phyloP scores from a whole-genome alignment of 23 tunicate genomes.

The Phallusia fumigata region DNA sequence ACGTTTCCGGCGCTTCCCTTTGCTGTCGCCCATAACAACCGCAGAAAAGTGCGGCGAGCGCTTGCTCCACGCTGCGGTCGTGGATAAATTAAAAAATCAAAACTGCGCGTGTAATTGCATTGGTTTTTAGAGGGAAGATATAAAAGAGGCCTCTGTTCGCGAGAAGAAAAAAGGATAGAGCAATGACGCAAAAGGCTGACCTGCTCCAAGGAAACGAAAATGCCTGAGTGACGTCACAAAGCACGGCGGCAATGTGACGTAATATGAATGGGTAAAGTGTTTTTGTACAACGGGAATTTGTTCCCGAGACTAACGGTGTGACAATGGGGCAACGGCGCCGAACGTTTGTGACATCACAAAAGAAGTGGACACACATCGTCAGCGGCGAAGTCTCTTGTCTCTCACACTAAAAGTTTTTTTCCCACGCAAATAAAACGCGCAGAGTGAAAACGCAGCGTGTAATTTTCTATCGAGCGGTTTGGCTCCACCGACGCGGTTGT shows the following conservation, averaged over 20 bases:
- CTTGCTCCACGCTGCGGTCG: constrained; percentile 1
- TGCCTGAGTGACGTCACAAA: not conserved
- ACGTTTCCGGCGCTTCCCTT: constrained; percentile 4
- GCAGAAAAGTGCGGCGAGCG: too few species aligned
- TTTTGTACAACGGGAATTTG: too few species aligned
- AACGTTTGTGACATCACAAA: too few species aligned
- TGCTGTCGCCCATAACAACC: not conserved
- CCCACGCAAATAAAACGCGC: too few species aligned
- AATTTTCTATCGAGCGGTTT: too few species aligned
- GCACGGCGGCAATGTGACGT: not conserved
- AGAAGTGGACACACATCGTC: too few species aligned
- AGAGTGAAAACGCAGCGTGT: too few species aligned
- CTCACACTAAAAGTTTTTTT: too few species aligned
- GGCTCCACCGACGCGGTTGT: too few species aligned
- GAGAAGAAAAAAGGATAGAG: not conserved
- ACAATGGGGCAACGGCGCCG: too few species aligned
- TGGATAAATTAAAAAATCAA: not conserved
- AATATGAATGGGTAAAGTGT: not conserved
- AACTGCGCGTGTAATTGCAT: not conserved
- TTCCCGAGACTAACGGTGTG: too few species aligned
- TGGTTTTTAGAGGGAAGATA: not conserved
- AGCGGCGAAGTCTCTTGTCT: too few species aligned
- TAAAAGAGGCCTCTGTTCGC: not conserved
- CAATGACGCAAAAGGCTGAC: constrained; percentile 8
- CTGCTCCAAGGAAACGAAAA: constrained; percentile 2